Evolutionary conservation across 2,888 invertebrate genomes (phyloP), one percentile per base, ranked within the genome.

Genomic region (Limenitis camilla): DNA sequence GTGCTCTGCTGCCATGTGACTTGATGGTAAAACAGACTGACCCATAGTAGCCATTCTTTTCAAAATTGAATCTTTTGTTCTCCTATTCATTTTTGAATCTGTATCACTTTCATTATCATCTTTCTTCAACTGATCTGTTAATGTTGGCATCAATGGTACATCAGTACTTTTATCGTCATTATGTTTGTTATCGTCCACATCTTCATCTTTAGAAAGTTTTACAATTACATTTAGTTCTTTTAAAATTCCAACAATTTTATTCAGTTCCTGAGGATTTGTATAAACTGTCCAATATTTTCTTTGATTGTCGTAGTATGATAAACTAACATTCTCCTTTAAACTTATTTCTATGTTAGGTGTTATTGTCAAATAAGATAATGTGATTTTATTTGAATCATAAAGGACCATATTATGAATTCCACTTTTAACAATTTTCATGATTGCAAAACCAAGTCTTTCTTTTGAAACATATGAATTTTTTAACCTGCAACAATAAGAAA

Each of bases 41-140:
- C 86, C 85, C 78, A 86, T 78, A 55, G 60, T 77, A 40, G 86
- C 82, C 81, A 86, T 86, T 66, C 86, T 71, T 62, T 72, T 80
- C 43, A 86, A 59, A 58, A 85, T 76, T 2, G 81, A 77, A 52
- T 72, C 69, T 64, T 81, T 86, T n/a, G 76, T 81, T 71, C 71
- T 78, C 61, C 55, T 76, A 44, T 76, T 77, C 29, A 72, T 49
- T 43, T 74, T 71, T 40, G 76, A 78, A 60, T 84, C 84, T 54
- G 80, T 84, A 55, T 83, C 81, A 75, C 78, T 81, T 64, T 69
- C 79, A 58, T 63, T 67, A 50, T 71, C 67, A 48, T 62, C 60
- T 40, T 61, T 60, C 40, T 42, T 48, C 61, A 43, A 40, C 53
- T 61, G 40, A 41, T 10, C 31, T 41, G 10, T 51, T n/a, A n/a